phyloP scores from a whole-genome alignment of 2,888 invertebrate genomes.

The Rhodophaea formosa region DNA sequence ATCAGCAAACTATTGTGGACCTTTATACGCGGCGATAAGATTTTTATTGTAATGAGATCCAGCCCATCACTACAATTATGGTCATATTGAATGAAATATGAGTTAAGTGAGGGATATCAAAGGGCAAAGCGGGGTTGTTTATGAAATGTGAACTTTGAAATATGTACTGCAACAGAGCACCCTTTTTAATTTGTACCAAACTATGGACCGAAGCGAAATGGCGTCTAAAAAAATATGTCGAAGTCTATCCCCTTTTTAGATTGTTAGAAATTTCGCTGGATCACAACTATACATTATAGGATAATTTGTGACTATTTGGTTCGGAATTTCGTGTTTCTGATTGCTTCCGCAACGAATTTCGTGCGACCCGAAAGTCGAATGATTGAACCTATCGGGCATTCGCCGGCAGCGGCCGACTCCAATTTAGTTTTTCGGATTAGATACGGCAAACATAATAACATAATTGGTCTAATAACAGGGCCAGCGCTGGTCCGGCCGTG shows the following conservation, averaged over 20 bases:
- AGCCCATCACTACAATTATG: conserved; percentile 73
- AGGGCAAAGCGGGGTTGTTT: conserved; percentile 74
- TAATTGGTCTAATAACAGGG: conserved; percentile 80
- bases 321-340: conserved; percentile 77
- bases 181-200: conserved; percentile 79
- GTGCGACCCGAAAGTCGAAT: conserved; percentile 77
- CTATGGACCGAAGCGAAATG: conserved; percentile 69
- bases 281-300: conserved; percentile 55
- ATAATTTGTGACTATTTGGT: conserved; percentile 67
- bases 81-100: conserved; percentile 80
- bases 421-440: conserved; percentile 81
- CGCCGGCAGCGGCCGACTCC: conserved; percentile 78
- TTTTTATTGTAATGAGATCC: conserved; percentile 55
- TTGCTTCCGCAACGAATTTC: conserved; percentile 81
- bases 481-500: conserved; percentile 66
- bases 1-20: conserved; percentile 55
- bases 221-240: conserved; percentile 54
- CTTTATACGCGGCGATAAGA: conserved; percentile 55
- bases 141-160: conserved; percentile 77
- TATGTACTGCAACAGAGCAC: conserved; percentile 69
- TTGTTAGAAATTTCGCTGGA: conserved; percentile 51
- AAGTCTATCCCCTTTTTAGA: conserved; percentile 43
- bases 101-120: conserved; percentile 80
- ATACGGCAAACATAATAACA: conserved; percentile 81
- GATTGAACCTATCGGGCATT: conserved; percentile 78